Conservation (phyloP, 2,113 vertebrate genomes). For the Eptesicus fuscus region DNA sequence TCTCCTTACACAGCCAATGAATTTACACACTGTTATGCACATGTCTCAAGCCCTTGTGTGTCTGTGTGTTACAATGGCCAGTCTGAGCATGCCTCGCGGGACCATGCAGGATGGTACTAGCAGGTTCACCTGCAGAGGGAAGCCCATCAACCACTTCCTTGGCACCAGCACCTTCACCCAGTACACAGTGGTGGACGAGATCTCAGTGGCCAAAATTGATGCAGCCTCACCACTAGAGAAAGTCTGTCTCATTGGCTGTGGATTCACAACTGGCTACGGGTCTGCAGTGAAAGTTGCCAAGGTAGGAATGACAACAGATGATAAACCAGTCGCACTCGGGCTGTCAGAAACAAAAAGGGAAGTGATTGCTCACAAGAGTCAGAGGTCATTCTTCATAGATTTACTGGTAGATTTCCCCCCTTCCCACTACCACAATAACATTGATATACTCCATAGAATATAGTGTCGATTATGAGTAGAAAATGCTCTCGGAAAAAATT, state of each 20-base stretch:
- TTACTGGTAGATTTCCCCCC: background rate
- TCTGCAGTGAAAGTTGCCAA: slow-evolving; percentile 87
- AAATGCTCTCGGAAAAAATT: background rate
- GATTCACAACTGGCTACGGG: slow-evolving; percentile 87
- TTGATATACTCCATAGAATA: background rate
- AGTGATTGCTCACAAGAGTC: background rate
- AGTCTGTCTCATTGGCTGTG: slow-evolving; percentile 89
- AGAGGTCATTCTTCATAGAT: background rate
- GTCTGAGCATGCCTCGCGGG: fast-evolving
- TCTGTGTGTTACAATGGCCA: slow-evolving; percentile 37
- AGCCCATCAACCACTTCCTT: slow-evolving; percentile 82
- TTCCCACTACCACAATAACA: background rate
- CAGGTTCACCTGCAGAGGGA: slow-evolving; percentile 85
- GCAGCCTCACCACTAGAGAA: slow-evolving; percentile 85
- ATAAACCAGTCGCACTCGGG: background rate
- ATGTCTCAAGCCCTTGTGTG: background rate
- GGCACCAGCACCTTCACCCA: slow-evolving; percentile 86
- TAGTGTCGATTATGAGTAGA: background rate
- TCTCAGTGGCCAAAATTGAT: slow-evolving; percentile 83
- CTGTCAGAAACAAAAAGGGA: background rate
- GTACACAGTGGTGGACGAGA: slow-evolving; percentile 87
- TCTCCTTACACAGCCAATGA: background rate
- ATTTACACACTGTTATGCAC: background rate
- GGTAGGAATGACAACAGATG: slow-evolving; percentile 61
- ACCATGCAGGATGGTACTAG: slow-evolving; percentile 68